Percentiles rank a stretch among this genome's conserved stretches.
phyloP scores from a whole-genome alignment of 2,888 invertebrate species.

The Peribatodes rhomboidaria region DNA sequence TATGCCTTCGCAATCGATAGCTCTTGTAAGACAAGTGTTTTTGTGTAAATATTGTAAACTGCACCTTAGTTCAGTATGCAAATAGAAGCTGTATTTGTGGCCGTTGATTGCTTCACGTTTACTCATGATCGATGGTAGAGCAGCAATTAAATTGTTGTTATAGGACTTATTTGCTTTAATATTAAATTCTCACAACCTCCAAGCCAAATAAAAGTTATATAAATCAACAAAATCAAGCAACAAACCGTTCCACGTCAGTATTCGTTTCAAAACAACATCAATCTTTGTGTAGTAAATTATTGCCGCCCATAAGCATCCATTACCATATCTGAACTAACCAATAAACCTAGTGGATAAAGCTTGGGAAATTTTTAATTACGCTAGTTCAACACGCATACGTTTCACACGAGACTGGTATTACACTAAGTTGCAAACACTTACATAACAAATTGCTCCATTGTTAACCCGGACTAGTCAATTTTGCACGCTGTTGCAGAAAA shows the following conservation, averaged over 20 bases:
- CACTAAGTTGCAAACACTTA: slow-evolving; percentile 53
- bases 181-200: too few species aligned
- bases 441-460: slow-evolving; percentile 47
- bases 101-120: slow-evolving; percentile 27
- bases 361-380: slow-evolving; percentile 60
- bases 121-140: slow-evolving; percentile 19
- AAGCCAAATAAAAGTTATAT: background rate
- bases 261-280: slow-evolving; percentile 4
- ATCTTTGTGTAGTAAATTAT: background rate
- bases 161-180: background rate
- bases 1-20: slow-evolving; percentile 17
- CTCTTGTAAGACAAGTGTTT: background rate
- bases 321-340: slow-evolving; percentile 24
- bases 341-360: slow-evolving; percentile 42
- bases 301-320: slow-evolving; percentile 7
- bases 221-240: too few species aligned
- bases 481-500: slow-evolving; percentile 22
- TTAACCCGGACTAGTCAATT: slow-evolving; percentile 28
- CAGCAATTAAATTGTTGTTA: background rate
- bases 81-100: slow-evolving; percentile 28
- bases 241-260: too few species aligned
- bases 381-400: slow-evolving; percentile 52
- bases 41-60: slow-evolving; percentile 19
- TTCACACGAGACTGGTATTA: slow-evolving; percentile 63
- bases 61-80: slow-evolving; percentile 28